These are phyloP conservation scores for Hiodon alosoides DNA, from an alignment of 2,113 vertebrate genomes.

Conservation along the genomic window DNA sequence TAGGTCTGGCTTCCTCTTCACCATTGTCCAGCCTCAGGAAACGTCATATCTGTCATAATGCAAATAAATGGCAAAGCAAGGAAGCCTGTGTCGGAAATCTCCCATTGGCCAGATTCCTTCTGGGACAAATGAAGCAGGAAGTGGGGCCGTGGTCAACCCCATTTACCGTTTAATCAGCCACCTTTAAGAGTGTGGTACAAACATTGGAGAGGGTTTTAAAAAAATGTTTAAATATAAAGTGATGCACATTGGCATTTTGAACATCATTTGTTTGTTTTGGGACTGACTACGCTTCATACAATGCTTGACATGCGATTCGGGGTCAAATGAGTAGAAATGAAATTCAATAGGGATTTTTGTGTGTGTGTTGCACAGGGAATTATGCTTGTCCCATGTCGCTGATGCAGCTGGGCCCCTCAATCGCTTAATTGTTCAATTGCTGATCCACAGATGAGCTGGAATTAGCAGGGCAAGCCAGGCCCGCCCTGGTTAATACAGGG, in stretches of 20 bases:
- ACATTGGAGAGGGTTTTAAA: too few relatives aligned
- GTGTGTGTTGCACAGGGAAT: not conserved
- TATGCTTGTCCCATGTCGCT: not conserved
- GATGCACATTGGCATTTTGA: too few relatives aligned
- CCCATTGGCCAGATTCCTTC: slow-evolving; percentile 11
- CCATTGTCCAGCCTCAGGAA: slow-evolving; percentile 30
- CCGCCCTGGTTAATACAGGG: not conserved
- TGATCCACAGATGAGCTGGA: slow-evolving; percentile 1
- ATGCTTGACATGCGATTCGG: too few relatives aligned
- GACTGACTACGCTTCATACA: too few relatives aligned
- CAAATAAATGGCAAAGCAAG: slow-evolving; percentile 25
- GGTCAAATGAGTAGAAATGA: not conserved
- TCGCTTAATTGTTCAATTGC: slow-evolving; percentile 14
- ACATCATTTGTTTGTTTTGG: too few relatives aligned
- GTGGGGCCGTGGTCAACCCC: too few relatives aligned
- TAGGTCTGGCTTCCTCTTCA: slow-evolving; percentile 36
- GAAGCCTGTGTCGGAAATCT: slow-evolving; percentile 42
- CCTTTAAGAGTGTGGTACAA: too few relatives aligned
- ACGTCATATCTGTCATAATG: slow-evolving; percentile 21
- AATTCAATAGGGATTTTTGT: slow-evolving; percentile 10
- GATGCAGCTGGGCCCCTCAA: slow-evolving; percentile 16
- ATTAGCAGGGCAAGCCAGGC: not conserved
- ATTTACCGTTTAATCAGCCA: too few relatives aligned
- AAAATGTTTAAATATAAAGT: too few relatives aligned
- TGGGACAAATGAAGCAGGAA: not conserved